These are phyloP conservation scores for Caenorhabditis angaria DNA, from an alignment of 2,888 invertebrate species.

Conservation along the genomic window DNA sequence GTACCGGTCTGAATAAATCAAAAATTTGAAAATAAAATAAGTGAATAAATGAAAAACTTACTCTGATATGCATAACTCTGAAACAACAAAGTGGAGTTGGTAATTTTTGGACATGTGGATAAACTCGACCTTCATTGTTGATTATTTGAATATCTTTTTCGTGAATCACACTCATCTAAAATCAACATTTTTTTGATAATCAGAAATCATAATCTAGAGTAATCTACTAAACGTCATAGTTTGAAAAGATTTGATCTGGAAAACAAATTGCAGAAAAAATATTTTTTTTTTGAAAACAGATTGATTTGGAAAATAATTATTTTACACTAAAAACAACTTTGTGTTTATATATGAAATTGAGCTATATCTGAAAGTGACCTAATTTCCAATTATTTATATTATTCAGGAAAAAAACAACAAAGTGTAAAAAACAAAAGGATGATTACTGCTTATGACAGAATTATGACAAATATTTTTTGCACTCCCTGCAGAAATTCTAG, in stretches of 20 bases:
- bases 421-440: background rate
- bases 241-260: background rate
- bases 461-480: background rate
- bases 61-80: constrained; percentile 54
- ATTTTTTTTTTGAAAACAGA: too few species aligned
- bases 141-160: constrained; percentile 39
- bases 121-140: constrained; percentile 33
- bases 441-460: background rate
- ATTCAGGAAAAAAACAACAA: background rate
- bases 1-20: constrained; percentile 48
- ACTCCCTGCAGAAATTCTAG: background rate
- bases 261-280: background rate
- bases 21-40: background rate
- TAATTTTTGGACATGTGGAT: constrained; percentile 42
- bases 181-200: background rate
- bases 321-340: too few species aligned
- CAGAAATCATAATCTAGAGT: background rate
- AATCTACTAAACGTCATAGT: background rate
- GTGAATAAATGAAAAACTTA: constrained; percentile 3
- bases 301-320: too few species aligned
- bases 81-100: constrained; percentile 58
- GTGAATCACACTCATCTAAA: constrained; percentile 42
- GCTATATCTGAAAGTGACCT: too few species aligned
- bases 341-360: too few species aligned
- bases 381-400: too few species aligned